Evolutionary conservation across 53 echinoderm and acorn worm species (phyloP), one percentile per base, ranked within the genome.

Genomic region (Apostichopus leukothele): DNA sequence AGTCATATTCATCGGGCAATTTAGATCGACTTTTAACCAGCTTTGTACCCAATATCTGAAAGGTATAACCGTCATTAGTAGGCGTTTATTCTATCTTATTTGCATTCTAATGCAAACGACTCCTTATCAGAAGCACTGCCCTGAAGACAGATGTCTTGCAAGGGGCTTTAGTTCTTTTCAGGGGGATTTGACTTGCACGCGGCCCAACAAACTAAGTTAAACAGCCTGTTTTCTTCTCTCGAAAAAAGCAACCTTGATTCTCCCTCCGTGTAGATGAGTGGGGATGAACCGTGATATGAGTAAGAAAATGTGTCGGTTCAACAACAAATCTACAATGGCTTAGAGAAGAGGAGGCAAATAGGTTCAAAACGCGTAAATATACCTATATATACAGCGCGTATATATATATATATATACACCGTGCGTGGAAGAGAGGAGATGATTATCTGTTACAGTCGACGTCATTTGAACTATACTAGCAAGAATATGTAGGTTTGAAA

Each of bases 21-120:
- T 81, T 81, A 81, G 81, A 81, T 22, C 22, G 81, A 81, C 81
- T 54, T 81, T 81, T 54, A 59, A 11, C 39, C 81, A 81, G 81
- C 81, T 81, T 81, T 81, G 81, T 81, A 59, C 9, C 23, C 81
- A 81, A 54, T 59, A 59, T 54, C 81, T 54, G 81, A 81, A 59
- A 81, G 81, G 81, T 81, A 54, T 81, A 53, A 81, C 53, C 81
- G 55, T 53, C 54, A 81, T 81, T 54, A 81, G 81, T 52, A 81
- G 81, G 81, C 81, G 81, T 81, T 81, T 81, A 39, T 81, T 52
- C 81, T 21, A n/a, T 19, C 60, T 81, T 4, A 81, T 81, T 81
- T 81, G 81, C 81, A 81, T 81, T 55, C 54, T 81, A 81, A 81
- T 81, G 53, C 81, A 81, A 81, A 81, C 55, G 81, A 59, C 55